These are phyloP conservation scores for Larimichthys crocea DNA, from an alignment of 2,113 vertebrate species.

Conservation along the genomic window DNA sequence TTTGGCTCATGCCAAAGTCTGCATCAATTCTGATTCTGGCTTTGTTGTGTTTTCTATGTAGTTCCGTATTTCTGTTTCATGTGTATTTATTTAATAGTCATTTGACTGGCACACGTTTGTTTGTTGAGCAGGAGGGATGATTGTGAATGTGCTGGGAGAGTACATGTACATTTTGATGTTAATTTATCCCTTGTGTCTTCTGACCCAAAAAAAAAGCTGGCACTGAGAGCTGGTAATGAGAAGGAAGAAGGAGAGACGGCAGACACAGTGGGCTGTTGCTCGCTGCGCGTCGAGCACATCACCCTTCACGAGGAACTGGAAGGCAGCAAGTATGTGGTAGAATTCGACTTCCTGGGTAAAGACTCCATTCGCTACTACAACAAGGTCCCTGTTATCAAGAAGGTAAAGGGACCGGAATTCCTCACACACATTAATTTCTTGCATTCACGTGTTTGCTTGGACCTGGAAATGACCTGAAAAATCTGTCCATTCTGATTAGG, in stretches of 20 bases:
- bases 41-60: not conserved
- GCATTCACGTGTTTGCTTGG: not conserved
- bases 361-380: slow-evolving; percentile 85
- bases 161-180: not conserved
- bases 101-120: not conserved
- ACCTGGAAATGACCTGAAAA: not conserved
- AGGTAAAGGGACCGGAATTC: slow-evolving; percentile 58
- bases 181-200: slow-evolving; percentile 34
- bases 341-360: slow-evolving; percentile 89
- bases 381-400: slow-evolving; percentile 82
- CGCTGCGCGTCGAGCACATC: slow-evolving; percentile 85
- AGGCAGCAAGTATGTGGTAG: slow-evolving; percentile 72
- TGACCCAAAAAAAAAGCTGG: slow-evolving; percentile 71
- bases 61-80: not conserved
- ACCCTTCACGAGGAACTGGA: slow-evolving; percentile 80
- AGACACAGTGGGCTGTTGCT: slow-evolving; percentile 87
- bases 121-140: not conserved
- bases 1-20: slow-evolving; percentile 36
- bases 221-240: slow-evolving; percentile 86
- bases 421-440: not conserved
- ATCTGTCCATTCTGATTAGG: not conserved
- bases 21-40: not conserved
- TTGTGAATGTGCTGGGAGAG: slow-evolving; percentile 6
- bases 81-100: not conserved
- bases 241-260: slow-evolving; percentile 86